A percentile compares a stretch with the other conserved stretches of the same genome.
These are phyloP conservation scores for Spisula solida DNA, from an alignment of 2,888 invertebrate species.

Conservation along the genomic window DNA sequence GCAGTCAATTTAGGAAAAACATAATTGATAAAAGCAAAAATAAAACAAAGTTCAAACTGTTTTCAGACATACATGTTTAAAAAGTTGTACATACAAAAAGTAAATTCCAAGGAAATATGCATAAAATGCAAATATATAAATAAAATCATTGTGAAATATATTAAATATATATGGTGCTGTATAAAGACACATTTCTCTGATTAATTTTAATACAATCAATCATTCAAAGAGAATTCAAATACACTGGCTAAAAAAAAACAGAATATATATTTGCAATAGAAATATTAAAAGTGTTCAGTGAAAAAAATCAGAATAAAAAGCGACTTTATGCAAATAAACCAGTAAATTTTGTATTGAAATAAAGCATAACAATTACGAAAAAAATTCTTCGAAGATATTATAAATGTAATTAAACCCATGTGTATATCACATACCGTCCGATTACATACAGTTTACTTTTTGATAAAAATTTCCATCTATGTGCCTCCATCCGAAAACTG, in stretches of 20 bases:
- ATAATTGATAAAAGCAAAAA: not conserved
- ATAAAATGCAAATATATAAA: slow-evolving; percentile 18
- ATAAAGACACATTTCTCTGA: not conserved
- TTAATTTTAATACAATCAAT: not conserved
- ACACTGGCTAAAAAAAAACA: not conserved
- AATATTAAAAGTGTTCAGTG: slow-evolving; percentile 14
- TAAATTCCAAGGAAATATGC: not conserved
- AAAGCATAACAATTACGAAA: not conserved
- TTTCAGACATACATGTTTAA: not conserved
- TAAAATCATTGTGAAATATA: not conserved
- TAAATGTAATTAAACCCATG: too few species aligned
- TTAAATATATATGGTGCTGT: not conserved
- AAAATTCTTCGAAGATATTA: too few species aligned
- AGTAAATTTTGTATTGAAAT: not conserved
- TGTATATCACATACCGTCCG: too few species aligned
- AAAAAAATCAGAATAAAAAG: slow-evolving; percentile 5
- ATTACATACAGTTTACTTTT: too few species aligned
- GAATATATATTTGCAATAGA: slow-evolving; percentile 11
- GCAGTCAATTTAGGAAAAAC: not conserved
- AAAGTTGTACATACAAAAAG: not conserved
- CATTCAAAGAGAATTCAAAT: not conserved
- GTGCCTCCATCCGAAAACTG: too few species aligned
- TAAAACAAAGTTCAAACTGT: not conserved
- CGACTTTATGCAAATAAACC: slow-evolving; percentile 9
- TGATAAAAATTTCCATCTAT: too few species aligned